Evolutionary conservation across 2,797 vertebrate species (phyloP).

Genomic region (Danio albolineatus): DNA sequence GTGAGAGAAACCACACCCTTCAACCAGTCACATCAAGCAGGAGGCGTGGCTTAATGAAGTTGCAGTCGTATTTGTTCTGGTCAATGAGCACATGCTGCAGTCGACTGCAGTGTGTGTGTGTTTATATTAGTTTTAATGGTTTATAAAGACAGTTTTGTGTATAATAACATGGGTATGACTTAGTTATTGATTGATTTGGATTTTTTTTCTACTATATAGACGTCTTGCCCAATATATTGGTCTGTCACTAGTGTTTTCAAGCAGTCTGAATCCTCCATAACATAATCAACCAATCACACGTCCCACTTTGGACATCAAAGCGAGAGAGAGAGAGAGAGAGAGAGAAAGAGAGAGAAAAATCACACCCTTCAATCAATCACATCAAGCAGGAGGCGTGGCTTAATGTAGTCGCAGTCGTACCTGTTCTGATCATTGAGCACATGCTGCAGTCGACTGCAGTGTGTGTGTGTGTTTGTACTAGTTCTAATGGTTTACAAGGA

Average conservation of each 20-base stretch:
- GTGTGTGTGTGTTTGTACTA: slow-evolving; percentile 34
- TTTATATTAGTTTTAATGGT: too few relatives aligned
- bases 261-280: slow-evolving; percentile 17
- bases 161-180: too few relatives aligned
- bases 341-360: slow-evolving; percentile 72
- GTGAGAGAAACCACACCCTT: slow-evolving; percentile 53
- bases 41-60: slow-evolving; percentile 42
- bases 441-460: slow-evolving; percentile 53
- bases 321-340: too few relatives aligned
- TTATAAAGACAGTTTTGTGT: too few relatives aligned
- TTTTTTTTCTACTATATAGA: not conserved
- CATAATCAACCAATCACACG: slow-evolving; percentile 21
- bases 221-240: not conserved
- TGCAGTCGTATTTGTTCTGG: slow-evolving; percentile 50
- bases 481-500: too few relatives aligned
- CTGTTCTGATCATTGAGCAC: slow-evolving; percentile 52
- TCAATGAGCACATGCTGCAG: slow-evolving; percentile 54
- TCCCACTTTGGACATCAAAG: slow-evolving; percentile 58
- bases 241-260: slow-evolving; percentile 5
- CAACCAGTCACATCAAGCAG: slow-evolving; percentile 19
- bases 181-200: too few relatives aligned
- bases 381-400: slow-evolving; percentile 15
- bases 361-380: slow-evolving; percentile 25
- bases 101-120: slow-evolving; percentile 26
- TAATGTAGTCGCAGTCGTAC: slow-evolving; percentile 45